phyloP scores from a whole-genome alignment of 2,113 vertebrate genomes.

The Anolis carolinensis region DNA sequence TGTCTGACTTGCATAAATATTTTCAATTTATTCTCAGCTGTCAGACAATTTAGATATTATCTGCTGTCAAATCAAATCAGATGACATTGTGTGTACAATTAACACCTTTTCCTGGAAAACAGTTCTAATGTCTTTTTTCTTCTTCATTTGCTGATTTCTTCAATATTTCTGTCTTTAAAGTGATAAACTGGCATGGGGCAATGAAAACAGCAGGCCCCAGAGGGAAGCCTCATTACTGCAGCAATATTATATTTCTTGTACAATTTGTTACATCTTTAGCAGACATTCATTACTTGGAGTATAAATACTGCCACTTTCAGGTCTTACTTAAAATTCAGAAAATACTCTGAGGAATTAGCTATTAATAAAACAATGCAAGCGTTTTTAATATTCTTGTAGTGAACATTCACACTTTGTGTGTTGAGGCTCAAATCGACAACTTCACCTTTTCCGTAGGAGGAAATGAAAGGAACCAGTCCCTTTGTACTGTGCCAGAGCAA shows the following conservation, averaged over 20 bases:
- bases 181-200: neutral
- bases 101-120: neutral
- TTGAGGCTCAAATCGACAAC: neutral
- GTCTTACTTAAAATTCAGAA: neutral
- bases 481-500: neutral
- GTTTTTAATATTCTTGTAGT: neutral
- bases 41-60: slow-evolving; percentile 3
- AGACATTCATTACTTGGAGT: neutral
- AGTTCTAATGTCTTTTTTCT: neutral
- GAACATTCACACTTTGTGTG: neutral
- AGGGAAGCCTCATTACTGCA: neutral
- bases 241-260: neutral
- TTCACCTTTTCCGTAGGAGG: neutral
- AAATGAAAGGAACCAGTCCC: neutral
- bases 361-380: neutral
- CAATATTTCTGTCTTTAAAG: neutral
- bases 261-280: neutral
- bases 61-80: slow-evolving; percentile 28
- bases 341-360: neutral
- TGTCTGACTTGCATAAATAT: neutral
- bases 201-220: neutral
- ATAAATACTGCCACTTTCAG: neutral
- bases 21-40: neutral
- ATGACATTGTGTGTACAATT: slow-evolving; percentile 12
- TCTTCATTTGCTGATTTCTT: neutral